Base-by-base conservation (phyloP, 1,140 invertebrate genomes). In the Oncopeltus fasciatus region DNA sequence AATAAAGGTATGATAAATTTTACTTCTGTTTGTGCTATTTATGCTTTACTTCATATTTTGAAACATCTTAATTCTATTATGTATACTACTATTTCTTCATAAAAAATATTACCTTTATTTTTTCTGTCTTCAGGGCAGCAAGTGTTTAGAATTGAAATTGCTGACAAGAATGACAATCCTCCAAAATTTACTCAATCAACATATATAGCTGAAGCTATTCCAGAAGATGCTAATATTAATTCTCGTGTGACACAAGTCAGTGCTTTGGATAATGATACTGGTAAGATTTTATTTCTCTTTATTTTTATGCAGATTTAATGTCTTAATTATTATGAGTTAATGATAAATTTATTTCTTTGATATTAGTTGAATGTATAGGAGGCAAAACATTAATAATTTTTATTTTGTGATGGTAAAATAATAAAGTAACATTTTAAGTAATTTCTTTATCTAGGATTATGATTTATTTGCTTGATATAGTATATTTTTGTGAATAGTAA, bases 131-230 rank as follows among this genome's bases (percentile, higher is more conserved):
- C 68, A 74, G 74, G 84, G 3, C 77, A 84, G 63, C 84, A 88
- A 75, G 81, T 82, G 59, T 91, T 94, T 69, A 78, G 83, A 63
- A 90, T 95, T 64, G 83, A 86, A 70, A 93, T 96, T 51, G 87
- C 86, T 11, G 93, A 96, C 74, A 90, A 88, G 72, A 92, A 93
- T 70, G 93, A 94, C 71, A 92, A 94, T 73, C 79, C 83, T 11
- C 90, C 90, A 0, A 79, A 81, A 64, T 93, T 93, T 72, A 85
- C 83, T 14, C 76, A 85, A 66, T 69, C 77, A 0, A 76, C 80
- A 0, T 94, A 94, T 74, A 77, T 82, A 4, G 86, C 88, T 0
- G 83, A 87, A 67, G 80, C 82, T 21, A 83, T 95, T 46, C 76
- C 82, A 14, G 92, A 95, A 77, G 83, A 88, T 70, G 81, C 86